A percentile compares a stretch with the other conserved stretches of the same genome.
phyloP scores from a whole-genome alignment of 2,113 vertebrate genomes.

The Ophiodon elongatus region DNA sequence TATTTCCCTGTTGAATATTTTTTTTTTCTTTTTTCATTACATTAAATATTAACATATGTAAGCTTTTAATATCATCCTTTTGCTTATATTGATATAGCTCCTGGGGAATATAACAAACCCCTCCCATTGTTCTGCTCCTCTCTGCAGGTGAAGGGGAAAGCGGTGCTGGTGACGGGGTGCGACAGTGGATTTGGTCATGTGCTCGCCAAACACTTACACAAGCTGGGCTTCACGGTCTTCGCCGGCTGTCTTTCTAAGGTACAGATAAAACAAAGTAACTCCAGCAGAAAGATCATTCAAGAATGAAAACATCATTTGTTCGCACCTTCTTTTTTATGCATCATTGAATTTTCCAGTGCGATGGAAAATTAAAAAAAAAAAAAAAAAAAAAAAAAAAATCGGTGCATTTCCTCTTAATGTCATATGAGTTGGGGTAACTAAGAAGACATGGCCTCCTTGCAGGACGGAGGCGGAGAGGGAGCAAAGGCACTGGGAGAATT shows the following conservation, averaged over 20 bases:
- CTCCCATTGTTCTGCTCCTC: background rate
- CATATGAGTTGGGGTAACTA: background rate
- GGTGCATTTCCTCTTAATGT: background rate
- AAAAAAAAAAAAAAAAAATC: too few species aligned
- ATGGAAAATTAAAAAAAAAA: background rate
- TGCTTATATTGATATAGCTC: background rate
- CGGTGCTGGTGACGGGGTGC: slow-evolving; percentile 89
- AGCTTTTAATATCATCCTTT: background rate
- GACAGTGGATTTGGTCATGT: slow-evolving; percentile 89
- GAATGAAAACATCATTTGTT: too few species aligned
- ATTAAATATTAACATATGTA: background rate
- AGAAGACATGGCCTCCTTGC: slow-evolving; percentile 7
- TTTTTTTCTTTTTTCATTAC: background rate
- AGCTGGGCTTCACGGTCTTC: slow-evolving; percentile 88
- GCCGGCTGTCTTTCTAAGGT: slow-evolving; percentile 90
- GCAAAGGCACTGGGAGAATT: slow-evolving; percentile 83
- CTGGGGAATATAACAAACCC: background rate
- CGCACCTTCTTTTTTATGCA: too few species aligned
- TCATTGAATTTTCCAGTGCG: background rate
- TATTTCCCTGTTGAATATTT: background rate
- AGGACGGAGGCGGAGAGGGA: slow-evolving; percentile 86
- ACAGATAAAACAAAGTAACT: background rate
- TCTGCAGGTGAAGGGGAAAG: slow-evolving; percentile 85
- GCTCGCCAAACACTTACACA: slow-evolving; percentile 87
- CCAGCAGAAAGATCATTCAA: background rate